Base-by-base conservation (phyloP, 2,113 vertebrate genomes). In the Falcunculus frontatus region DNA sequence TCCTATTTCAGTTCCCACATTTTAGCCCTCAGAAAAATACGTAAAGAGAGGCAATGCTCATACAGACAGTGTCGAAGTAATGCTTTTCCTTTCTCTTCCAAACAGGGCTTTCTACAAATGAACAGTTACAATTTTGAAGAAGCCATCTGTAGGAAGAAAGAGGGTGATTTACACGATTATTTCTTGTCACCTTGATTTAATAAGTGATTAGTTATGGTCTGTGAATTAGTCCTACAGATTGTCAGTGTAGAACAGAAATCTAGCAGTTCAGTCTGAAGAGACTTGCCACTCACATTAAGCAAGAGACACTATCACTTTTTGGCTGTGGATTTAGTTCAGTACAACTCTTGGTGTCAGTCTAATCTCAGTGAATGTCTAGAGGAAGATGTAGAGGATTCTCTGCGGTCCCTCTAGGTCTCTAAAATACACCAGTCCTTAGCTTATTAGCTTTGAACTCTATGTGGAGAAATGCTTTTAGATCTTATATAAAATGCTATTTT, bases 311-410 rank as follows among this genome's bases (percentile, higher is more conserved):
- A 39, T 64, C 60, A 49, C 23, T 55, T 80, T 68, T 25, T 85
- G 72, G 35, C 79, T 49, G 82, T 35, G 25, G 85, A 74, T 83
- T 88, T 95, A 75, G 92, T 92, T 96, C 87, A 84, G 60, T 70
- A 63, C 52, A 96, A 96, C 95, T 97, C 95, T 92, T 96, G 95
- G 95, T 96, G 96, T 96, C 95, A 96, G 90, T 96, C 93, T 97
- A 96, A 93, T 95, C 93, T 95, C 93, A 95, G 85, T 62, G 72
- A 91, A 96, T 47, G 21, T 60, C 92, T 92, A 55, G 44, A 92
- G 79, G 41, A 94, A 93, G 73, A 72, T 4, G 17, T 2, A 60
- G 69, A 37, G 67, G n/a, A 80, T 65, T 80, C n/a, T 33, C 39
- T 62, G 23, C 6, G 0, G 27, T 84, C 55, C 59, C 78, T 37